Conservation (phyloP, 2,113 vertebrate genomes). For the Spermophilus dauricus region DNA sequence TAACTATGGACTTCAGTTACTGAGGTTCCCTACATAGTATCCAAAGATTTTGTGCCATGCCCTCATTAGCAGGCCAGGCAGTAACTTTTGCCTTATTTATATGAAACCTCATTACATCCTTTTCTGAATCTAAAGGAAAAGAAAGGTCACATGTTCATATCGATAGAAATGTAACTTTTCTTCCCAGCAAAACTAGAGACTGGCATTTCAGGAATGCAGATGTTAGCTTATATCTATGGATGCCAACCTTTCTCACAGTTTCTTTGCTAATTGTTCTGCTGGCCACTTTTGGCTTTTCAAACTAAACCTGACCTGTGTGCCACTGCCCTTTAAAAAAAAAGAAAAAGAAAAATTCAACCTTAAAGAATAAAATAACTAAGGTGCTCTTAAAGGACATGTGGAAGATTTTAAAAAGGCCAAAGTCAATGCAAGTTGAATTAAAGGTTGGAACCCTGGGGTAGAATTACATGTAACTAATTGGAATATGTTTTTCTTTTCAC, state of each 20-base stretch:
- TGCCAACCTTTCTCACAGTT: conserved; percentile 84
- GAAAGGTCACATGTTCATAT: conserved; percentile 61
- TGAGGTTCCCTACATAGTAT: neutral
- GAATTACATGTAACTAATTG: conserved; percentile 67
- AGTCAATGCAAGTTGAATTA: conserved; percentile 64
- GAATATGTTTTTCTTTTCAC: conserved; percentile 66
- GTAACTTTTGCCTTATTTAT: conserved; percentile 27
- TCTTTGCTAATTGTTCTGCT: conserved; percentile 82
- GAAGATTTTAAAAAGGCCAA: neutral
- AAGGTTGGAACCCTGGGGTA: conserved; percentile 38
- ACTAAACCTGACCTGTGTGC: conserved; percentile 84
- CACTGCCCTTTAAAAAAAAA: conserved; percentile 64
- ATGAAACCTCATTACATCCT: neutral
- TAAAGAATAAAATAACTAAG: conserved; percentile 61
- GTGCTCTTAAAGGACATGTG: conserved; percentile 47
- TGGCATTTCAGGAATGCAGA: conserved; percentile 87
- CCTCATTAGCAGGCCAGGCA: neutral
- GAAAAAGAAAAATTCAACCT: conserved; percentile 62
- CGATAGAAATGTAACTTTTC: conserved; percentile 79
- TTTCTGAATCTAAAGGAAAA: conserved; percentile 35
- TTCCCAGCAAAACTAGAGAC: conserved; percentile 81
- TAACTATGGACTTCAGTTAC: neutral
- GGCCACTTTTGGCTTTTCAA: conserved; percentile 84
- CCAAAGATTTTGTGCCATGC: neutral
- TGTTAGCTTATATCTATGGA: conserved; percentile 86